Evolutionary conservation across 2,888 invertebrate genomes (phyloP).

Genomic region (Taenaris catops): DNA sequence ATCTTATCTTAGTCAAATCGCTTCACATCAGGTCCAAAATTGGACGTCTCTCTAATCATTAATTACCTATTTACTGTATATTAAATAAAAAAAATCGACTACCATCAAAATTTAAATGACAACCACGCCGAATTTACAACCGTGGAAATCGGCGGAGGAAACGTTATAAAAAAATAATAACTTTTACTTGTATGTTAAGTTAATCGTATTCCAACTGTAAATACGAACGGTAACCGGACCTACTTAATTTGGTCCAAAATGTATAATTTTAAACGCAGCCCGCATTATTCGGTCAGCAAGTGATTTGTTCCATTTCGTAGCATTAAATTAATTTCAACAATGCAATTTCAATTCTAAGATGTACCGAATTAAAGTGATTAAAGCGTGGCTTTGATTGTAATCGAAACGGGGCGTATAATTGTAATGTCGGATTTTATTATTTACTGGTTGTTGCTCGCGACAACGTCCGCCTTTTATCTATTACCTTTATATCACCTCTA

Average conservation of each 20-base stretch:
- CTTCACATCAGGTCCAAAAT: no score
- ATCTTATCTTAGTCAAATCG: no score
- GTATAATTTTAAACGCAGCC: conserved; percentile 16
- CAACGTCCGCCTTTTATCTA: no score
- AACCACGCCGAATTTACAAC: no score
- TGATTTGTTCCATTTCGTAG: conserved; percentile 4
- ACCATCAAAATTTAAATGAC: no score
- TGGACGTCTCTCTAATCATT: no score
- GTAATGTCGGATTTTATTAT: neutral
- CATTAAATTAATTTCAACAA: conserved; percentile 7
- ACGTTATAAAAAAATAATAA: neutral
- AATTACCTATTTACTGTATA: no score
- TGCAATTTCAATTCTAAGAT: neutral
- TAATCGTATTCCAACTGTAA: conserved; percentile 24
- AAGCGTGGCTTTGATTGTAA: conserved; percentile 6
- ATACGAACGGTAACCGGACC: conserved; percentile 23
- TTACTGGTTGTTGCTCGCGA: no score
- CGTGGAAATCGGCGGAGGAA: no score
- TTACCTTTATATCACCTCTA: no score
- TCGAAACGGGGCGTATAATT: conserved; percentile 4
- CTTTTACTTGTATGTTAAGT: conserved; percentile 8
- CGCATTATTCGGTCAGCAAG: conserved; percentile 18
- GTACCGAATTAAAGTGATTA: conserved; percentile 4
- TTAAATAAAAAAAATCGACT: no score
- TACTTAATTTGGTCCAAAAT: conserved; percentile 20